Percentiles rank a stretch among this genome's conserved stretches.
Evolutionary conservation across 2,113 vertebrate species (phyloP).

Genomic region (Typhlomys cinereus): DNA sequence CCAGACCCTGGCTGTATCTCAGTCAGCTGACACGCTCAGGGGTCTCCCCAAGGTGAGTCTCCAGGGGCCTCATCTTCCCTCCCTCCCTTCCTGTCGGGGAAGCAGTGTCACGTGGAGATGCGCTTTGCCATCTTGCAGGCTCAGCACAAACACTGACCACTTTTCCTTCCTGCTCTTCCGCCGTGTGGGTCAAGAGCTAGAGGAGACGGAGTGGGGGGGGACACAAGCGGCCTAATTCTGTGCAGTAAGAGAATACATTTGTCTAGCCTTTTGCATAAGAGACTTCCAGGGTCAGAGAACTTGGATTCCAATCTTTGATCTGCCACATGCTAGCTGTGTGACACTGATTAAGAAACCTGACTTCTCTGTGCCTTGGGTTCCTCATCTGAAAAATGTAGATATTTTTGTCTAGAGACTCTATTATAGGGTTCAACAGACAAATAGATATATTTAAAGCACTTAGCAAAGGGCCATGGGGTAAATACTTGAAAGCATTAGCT

Average conservation of each 20-base stretch:
- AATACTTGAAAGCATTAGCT: background rate
- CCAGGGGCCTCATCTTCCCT: background rate
- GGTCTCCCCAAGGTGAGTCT: background rate
- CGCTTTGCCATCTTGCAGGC: background rate
- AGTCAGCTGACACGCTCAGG: background rate
- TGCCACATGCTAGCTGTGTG: background rate
- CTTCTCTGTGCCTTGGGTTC: background rate
- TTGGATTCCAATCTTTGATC: background rate
- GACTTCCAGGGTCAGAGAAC: background rate
- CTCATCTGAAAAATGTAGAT: background rate
- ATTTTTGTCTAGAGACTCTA: background rate
- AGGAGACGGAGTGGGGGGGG: background rate
- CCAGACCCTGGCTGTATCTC: background rate
- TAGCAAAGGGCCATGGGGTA: background rate
- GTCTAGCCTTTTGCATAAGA: background rate
- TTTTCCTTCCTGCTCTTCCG: background rate
- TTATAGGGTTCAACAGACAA: background rate
- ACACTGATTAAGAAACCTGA: background rate
- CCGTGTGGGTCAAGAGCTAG: background rate
- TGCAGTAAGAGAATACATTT: background rate
- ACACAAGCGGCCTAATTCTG: background rate
- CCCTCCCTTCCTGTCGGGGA: background rate
- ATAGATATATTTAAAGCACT: background rate
- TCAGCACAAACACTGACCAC: background rate
- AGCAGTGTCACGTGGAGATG: background rate